Conservation (phyloP, 2,797 vertebrate genomes). For the Scomberomorus guttatus region DNA sequence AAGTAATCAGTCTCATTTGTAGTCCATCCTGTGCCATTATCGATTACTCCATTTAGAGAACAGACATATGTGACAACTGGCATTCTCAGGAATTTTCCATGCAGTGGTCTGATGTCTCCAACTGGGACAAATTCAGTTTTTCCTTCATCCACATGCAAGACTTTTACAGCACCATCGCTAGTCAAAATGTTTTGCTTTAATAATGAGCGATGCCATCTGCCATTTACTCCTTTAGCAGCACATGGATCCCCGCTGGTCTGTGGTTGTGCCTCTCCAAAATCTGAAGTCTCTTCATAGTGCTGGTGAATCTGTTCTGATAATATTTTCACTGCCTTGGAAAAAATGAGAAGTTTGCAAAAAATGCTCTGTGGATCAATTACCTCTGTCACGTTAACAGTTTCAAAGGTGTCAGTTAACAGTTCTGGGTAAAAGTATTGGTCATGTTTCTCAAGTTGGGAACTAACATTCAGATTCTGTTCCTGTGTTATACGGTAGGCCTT, state of each 20-base stretch:
- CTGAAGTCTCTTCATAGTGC: constrained; percentile 68
- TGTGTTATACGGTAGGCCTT: constrained; percentile 22
- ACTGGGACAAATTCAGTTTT: constrained; percentile 85
- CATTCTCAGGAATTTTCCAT: constrained; percentile 87
- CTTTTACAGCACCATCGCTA: constrained; percentile 73
- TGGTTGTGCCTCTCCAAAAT: constrained; percentile 58
- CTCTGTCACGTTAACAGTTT: constrained; percentile 88
- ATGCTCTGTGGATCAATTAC: constrained; percentile 85
- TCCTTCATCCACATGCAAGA: constrained; percentile 91
- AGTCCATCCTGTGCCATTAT: constrained; percentile 84
- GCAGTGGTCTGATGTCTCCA: constrained; percentile 83
- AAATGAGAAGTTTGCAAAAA: constrained; percentile 89
- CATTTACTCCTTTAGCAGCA: constrained; percentile 87
- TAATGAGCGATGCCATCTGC: constrained; percentile 89
- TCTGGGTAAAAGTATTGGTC: constrained; percentile 89
- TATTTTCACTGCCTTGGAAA: constrained; percentile 87
- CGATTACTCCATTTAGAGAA: constrained; percentile 84
- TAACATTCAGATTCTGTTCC: constrained; percentile 36
- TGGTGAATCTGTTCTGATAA: constrained; percentile 87
- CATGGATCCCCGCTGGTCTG: constrained; percentile 86
- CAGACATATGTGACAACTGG: constrained; percentile 91
- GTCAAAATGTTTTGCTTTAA: constrained; percentile 71
- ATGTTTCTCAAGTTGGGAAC: constrained; percentile 23
- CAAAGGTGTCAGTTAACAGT: constrained; percentile 84
- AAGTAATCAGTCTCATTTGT: constrained; percentile 77